A percentile compares a stretch with the other conserved stretches of the same genome.
These are phyloP conservation scores for Sphaerodactylus townsendi DNA, from an alignment of 2,113 vertebrate genomes.

Conservation along the genomic window DNA sequence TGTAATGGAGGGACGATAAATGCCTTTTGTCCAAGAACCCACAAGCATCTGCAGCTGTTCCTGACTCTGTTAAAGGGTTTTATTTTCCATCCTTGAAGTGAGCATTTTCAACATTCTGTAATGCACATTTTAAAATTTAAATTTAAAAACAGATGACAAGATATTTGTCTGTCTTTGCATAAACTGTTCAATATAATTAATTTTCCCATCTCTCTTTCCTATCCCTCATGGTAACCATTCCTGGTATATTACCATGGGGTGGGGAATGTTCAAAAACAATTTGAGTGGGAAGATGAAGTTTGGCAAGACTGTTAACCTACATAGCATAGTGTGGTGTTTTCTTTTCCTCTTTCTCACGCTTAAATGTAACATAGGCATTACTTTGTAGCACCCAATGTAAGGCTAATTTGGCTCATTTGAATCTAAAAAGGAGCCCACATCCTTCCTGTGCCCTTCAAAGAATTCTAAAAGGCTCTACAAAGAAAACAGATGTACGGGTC, in stretches of 20 bases:
- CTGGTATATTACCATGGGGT: neutral
- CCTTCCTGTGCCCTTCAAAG: conserved; percentile 76
- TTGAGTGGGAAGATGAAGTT: neutral
- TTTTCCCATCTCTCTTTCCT: neutral
- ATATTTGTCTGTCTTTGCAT: neutral
- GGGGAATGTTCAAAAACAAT: neutral
- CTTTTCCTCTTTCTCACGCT: conserved; percentile 61
- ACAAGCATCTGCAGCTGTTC: too few species aligned
- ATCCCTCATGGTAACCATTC: neutral
- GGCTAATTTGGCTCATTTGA: conserved; percentile 72
- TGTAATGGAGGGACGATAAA: too few species aligned
- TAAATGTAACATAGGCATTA: conserved; percentile 59
- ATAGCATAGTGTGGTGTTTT: conserved; percentile 36
- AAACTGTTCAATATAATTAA: neutral
- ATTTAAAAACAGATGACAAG: neutral
- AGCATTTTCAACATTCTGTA: neutral
- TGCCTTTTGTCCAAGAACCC: too few species aligned
- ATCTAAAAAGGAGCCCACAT: conserved; percentile 78
- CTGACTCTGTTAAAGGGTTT: too few species aligned
- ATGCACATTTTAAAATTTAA: neutral
- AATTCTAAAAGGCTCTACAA: conserved; percentile 72
- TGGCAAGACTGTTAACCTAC: conserved; percentile 40
- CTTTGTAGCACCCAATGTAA: conserved; percentile 54
- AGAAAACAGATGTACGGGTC: conserved; percentile 70
- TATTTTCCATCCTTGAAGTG: neutral